A percentile compares a stretch with the other conserved stretches of the same genome.
These are phyloP conservation scores for Manacus vitellinus DNA, from an alignment of 2,113 vertebrate species.

Conservation along the genomic window DNA sequence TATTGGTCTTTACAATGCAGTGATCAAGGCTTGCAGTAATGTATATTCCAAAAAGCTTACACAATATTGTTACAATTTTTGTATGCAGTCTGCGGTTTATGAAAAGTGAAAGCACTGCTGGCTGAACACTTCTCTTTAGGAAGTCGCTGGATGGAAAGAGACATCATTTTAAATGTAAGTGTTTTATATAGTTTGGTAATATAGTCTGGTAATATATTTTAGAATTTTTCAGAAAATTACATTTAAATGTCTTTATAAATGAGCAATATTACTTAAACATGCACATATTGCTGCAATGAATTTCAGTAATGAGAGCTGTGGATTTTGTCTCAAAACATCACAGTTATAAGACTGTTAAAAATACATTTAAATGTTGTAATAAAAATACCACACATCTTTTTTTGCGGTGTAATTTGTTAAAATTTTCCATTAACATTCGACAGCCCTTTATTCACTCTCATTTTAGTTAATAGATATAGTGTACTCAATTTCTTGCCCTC, in stretches of 20 bases:
- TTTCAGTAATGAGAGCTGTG: not conserved
- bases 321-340: not conserved
- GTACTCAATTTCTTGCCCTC: slow-evolving; percentile 21
- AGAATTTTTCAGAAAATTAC: not conserved
- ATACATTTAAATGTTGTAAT: not conserved
- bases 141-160: not conserved
- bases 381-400: not conserved
- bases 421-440: not conserved
- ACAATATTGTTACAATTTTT: not conserved
- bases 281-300: not conserved
- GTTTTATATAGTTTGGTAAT: not conserved
- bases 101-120: not conserved
- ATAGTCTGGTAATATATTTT: not conserved
- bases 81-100: not conserved
- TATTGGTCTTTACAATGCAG: not conserved
- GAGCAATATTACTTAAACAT: not conserved
- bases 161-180: not conserved
- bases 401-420: not conserved
- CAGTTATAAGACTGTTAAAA: not conserved
- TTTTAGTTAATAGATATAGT: slow-evolving; percentile 8
- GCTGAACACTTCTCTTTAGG: not conserved
- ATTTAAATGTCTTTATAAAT: not conserved
- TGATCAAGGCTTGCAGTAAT: not conserved
- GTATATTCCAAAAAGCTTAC: not conserved
- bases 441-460: not conserved